Evolutionary conservation across 37 sponge, comb jelly and placozoan genomes (phyloP).

Genomic region (Agelas oroides): DNA sequence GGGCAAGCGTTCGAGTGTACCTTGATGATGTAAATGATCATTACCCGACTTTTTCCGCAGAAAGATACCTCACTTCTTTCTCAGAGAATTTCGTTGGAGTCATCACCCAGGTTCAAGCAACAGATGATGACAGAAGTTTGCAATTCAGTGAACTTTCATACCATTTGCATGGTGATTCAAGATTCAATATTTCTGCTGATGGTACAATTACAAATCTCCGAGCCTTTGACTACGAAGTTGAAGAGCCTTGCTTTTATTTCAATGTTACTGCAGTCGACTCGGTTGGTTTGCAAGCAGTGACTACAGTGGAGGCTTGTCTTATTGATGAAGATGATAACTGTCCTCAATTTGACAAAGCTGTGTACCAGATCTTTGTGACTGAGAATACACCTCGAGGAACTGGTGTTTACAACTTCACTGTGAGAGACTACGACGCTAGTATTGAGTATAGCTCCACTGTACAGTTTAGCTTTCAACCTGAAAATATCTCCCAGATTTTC

Average conservation of each 20-base stretch:
- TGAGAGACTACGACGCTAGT: constrained; percentile 42
- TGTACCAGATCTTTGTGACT: constrained; percentile 8
- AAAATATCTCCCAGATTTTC: constrained; percentile 5
- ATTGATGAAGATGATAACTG: constrained; percentile 63
- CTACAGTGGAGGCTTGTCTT: constrained; percentile 43
- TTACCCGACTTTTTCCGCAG: constrained; percentile 28
- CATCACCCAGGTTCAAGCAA: constrained; percentile 26
- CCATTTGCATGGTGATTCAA: constrained; percentile 6
- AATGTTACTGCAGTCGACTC: constrained; percentile 39
- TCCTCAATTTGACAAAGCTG: constrained; percentile 33
- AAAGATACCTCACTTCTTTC: constrained; percentile 20
- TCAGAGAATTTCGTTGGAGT: constrained; percentile 32
- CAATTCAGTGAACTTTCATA: constrained; percentile 41
- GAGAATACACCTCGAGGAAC: constrained; percentile 36
- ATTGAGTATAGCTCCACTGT: constrained; percentile 10
- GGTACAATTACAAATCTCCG: constrained; percentile 32
- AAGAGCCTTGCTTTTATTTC: constrained; percentile 32
- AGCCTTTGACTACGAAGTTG: constrained; percentile 52
- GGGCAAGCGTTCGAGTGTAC: constrained; percentile 16
- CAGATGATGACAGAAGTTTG: constrained; percentile 45
- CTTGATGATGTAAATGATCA: constrained; percentile 68
- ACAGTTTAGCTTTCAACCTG: constrained; percentile 15
- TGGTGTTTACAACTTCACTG: constrained; percentile 27
- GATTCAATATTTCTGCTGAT: constrained; percentile 30
- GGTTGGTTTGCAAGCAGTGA: constrained; percentile 19